A percentile compares a stretch with the other conserved stretches of the same genome.
phyloP scores from a whole-genome alignment of 2,888 invertebrate genomes.

The Noctua fimbriata region DNA sequence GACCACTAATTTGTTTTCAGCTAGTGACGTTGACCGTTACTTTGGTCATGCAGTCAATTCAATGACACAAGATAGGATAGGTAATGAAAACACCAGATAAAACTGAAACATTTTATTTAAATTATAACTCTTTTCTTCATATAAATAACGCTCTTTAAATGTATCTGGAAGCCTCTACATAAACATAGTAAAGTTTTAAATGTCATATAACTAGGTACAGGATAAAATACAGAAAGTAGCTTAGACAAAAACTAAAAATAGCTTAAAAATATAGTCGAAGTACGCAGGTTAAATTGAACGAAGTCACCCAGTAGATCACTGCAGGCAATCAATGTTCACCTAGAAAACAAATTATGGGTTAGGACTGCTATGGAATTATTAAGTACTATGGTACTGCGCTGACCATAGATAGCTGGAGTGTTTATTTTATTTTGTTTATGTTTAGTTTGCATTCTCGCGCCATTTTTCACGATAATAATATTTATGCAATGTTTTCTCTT shows the following conservation, averaged over 20 bases:
- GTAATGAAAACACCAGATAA: conserved; percentile 75
- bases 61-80: background rate
- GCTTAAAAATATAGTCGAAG: conserved; percentile 69
- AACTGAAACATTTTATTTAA: conserved; percentile 89
- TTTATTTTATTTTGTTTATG: too few relatives aligned
- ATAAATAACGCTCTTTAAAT: conserved; percentile 87
- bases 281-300: conserved; percentile 66
- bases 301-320: conserved; percentile 74
- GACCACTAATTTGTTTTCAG: background rate
- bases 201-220: conserved; percentile 72
- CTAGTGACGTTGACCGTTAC: background rate
- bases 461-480: conserved; percentile 1
- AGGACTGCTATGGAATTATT: conserved; percentile 9
- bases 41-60: background rate
- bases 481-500: background rate
- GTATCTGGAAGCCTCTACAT: conserved; percentile 89
- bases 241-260: conserved; percentile 66
- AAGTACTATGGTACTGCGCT: conserved; percentile 11
- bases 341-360: conserved; percentile 79
- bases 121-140: conserved; percentile 84
- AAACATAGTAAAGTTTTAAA: conserved; percentile 79
- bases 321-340: conserved; percentile 87
- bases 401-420: conserved; percentile 6
- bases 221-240: conserved; percentile 74
- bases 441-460: conserved; percentile 11